Base-by-base conservation (phyloP, 2,113 vertebrate species). In the Orthonyx spaldingii region DNA sequence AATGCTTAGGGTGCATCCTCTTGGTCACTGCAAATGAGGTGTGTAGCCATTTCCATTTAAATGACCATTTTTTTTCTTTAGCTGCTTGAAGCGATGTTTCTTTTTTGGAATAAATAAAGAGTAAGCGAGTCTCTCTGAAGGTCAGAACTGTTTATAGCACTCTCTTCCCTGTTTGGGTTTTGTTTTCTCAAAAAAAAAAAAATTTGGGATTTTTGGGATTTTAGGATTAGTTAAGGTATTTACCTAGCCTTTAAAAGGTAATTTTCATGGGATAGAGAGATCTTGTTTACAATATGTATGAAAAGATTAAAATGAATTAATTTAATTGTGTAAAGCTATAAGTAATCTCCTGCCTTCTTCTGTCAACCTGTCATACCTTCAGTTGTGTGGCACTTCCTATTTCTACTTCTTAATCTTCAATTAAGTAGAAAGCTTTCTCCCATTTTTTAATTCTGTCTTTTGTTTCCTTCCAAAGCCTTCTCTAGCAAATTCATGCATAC, bases 221-320 rank as follows among this genome's bases (percentile, higher is more conserved):
- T 97, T 78, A 80, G 87, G 89, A 95, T 97, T 98, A 97, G 92
- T 82, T 87, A 86, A 92, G 96, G 59, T 93, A 83, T 96, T 98
- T 97, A 85, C 86, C 74, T 64, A 95, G 92, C 72, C 90, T 96
- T 96, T 91, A 94, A 94, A 95, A 96, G 91, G 78, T 97, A 96
- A 95, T 97, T 98, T 97, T 94, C 39, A 49, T 95, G 88, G 91
- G 86, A 93, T 95, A 49, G 52, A 87, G 82, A 84, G 85, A 96
- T 95, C 92, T 96, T 97, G 93, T 97, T 97, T 97, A 94, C 93
- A 95, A 55, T 92, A 71, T 95, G 76, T 89, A 86, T 96, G 92
- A 90, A 96, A 96, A 97, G 94, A 97, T 97, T 97, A 97, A 92
- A 94, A 92, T 56, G 96, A 97, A 97, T 98, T 97, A 97, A 96